These are phyloP conservation scores for Catocala fraxini DNA, from an alignment of 2,888 invertebrate genomes.

Conservation along the genomic window DNA sequence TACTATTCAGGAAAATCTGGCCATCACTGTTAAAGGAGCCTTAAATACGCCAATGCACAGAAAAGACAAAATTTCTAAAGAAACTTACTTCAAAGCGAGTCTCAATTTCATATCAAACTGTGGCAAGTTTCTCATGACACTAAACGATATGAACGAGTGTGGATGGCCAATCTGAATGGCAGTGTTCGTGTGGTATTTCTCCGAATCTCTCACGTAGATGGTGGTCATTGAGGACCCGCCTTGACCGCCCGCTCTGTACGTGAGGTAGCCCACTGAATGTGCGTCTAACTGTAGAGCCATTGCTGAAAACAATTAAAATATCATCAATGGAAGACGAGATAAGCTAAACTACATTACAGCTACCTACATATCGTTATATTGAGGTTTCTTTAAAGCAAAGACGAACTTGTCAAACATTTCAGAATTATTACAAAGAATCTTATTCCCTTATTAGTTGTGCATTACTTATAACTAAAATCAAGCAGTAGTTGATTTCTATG, in stretches of 20 bases:
- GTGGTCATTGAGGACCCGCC: constrained; percentile 93
- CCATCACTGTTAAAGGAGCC: too few species aligned
- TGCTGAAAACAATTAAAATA: constrained; percentile 76
- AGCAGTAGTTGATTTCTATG: too few species aligned
- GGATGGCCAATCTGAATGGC: constrained; percentile 94
- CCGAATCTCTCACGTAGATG: constrained; percentile 92
- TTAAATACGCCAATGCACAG: too few species aligned
- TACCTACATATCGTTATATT: too few species aligned
- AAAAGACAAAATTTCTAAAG: not conserved
- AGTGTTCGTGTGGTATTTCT: constrained; percentile 89
- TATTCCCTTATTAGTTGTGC: too few species aligned
- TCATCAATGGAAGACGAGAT: too few species aligned
- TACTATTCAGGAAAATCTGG: too few species aligned
- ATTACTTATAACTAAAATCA: too few species aligned
- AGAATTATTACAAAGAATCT: too few species aligned
- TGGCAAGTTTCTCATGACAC: constrained; percentile 93
- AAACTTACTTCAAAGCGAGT: constrained; percentile 92
- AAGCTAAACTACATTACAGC: too few species aligned
- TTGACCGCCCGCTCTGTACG: constrained; percentile 91
- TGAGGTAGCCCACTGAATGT: constrained; percentile 95
- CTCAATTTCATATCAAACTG: constrained; percentile 93
- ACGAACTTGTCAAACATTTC: too few species aligned
- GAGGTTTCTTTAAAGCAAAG: too few species aligned
- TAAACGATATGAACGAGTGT: constrained; percentile 92
- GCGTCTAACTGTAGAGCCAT: constrained; percentile 95